A percentile compares a stretch with the other conserved stretches of the same genome.
Evolutionary conservation across 2,888 invertebrate species (phyloP).

Genomic region (Patella pellucida): DNA sequence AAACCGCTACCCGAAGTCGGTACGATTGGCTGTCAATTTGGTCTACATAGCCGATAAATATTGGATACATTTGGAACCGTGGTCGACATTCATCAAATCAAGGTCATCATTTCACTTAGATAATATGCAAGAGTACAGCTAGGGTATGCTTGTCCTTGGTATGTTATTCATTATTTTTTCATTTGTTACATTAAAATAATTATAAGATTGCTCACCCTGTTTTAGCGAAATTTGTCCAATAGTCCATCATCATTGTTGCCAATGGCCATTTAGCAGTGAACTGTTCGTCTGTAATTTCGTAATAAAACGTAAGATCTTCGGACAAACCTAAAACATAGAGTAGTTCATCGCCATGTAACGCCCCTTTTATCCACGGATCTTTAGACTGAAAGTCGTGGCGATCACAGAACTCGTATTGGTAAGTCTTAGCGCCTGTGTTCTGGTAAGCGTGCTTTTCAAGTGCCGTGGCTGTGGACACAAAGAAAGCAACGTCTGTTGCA

Average conservation of each 20-base stretch:
- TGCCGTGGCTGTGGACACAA: neutral
- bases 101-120: no score
- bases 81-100: no score
- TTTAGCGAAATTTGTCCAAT: conserved; percentile 95
- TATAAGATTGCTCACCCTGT: conserved; percentile 79
- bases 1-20: no score
- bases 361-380: neutral
- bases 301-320: neutral
- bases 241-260: conserved; percentile 88
- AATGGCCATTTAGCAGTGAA: conserved; percentile 75
- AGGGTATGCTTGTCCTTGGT: no score
- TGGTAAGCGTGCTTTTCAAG: neutral
- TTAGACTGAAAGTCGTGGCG: neutral
- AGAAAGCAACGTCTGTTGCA: neutral
- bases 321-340: neutral
- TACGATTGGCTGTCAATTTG: no score
- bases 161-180: no score
- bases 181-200: no score
- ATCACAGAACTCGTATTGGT: neutral
- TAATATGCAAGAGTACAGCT: no score
- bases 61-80: no score
- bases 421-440: neutral
- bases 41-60: no score
- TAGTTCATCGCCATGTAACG: neutral
- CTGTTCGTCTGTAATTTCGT: neutral